phyloP scores from a whole-genome alignment of 2,797 vertebrate species.

The Aselliscus stoliczkanus region DNA sequence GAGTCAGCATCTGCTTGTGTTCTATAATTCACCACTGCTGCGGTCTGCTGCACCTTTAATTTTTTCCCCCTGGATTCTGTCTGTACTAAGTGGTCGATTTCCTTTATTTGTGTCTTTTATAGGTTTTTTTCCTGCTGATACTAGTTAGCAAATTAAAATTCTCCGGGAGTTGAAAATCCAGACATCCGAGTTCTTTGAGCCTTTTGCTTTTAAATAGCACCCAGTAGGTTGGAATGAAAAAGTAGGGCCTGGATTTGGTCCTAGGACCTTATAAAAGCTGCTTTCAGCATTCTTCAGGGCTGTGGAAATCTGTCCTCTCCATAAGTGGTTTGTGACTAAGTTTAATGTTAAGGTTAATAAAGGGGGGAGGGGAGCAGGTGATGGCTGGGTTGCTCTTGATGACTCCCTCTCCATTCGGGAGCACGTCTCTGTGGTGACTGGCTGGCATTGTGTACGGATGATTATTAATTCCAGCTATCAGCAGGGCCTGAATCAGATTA shows the following conservation, averaged over 20 bases:
- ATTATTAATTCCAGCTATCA: conserved; percentile 67
- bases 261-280: not conserved
- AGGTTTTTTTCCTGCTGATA: not conserved
- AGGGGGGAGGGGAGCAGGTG: conserved; percentile 63
- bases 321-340: conserved; percentile 47
- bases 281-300: conserved; percentile 30
- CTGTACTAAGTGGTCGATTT: not conserved
- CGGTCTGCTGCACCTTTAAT: not conserved
- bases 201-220: too few species aligned
- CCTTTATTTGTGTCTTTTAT: conserved; percentile 33
- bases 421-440: conserved; percentile 44
- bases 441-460: conserved; percentile 39
- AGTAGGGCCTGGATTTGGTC: not conserved
- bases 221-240: too few species aligned
- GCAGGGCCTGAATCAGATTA: conserved; percentile 59
- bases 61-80: not conserved
- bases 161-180: not conserved
- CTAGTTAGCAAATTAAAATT: conserved; percentile 31
- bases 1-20: not conserved
- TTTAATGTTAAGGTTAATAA: conserved; percentile 72
- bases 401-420: not conserved
- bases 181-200: not conserved
- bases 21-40: not conserved
- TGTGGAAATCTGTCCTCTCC: conserved; percentile 24
- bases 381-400: conserved; percentile 57